Conservation (phyloP, 2,113 vertebrate genomes). For the Tetrao urogallus region DNA sequence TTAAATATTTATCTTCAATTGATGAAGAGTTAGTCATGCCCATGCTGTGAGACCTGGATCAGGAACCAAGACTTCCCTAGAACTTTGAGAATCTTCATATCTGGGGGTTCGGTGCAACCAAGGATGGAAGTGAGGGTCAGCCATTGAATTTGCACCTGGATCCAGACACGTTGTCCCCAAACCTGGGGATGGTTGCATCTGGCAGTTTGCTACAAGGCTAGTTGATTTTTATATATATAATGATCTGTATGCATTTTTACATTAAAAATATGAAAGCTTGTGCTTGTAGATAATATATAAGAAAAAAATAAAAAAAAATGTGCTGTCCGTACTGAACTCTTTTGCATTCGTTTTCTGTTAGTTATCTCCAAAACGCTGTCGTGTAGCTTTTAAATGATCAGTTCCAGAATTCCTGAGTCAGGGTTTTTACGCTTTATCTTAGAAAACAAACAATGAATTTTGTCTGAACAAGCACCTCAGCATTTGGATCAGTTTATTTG, state of each 20-base stretch:
- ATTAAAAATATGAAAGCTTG: conserved; percentile 63
- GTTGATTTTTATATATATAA: conserved; percentile 70
- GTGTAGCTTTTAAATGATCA: background rate
- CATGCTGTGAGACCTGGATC: conserved; percentile 60
- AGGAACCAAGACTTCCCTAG: conserved; percentile 37
- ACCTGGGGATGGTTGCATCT: conserved; percentile 44
- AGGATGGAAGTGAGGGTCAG: background rate
- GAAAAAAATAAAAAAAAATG: conserved; percentile 34
- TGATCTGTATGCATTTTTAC: conserved; percentile 72
- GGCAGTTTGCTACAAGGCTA: conserved; percentile 55
- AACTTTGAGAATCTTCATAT: conserved; percentile 3
- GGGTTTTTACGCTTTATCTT: background rate
- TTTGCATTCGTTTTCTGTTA: background rate
- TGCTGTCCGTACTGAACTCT: background rate
- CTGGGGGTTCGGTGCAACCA: conserved; percentile 17
- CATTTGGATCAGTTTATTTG: background rate
- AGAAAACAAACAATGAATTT: background rate
- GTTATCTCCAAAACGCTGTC: background rate
- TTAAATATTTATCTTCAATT: conserved; percentile 68
- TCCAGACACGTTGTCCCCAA: conserved; percentile 58
- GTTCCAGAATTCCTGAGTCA: background rate
- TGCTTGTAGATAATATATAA: conserved; percentile 70
- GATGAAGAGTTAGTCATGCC: conserved; percentile 64
- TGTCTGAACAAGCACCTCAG: background rate
- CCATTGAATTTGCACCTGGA: conserved; percentile 34